These are phyloP conservation scores for Hydriomena furcata DNA, from an alignment of 2,888 invertebrate species.

Conservation along the genomic window DNA sequence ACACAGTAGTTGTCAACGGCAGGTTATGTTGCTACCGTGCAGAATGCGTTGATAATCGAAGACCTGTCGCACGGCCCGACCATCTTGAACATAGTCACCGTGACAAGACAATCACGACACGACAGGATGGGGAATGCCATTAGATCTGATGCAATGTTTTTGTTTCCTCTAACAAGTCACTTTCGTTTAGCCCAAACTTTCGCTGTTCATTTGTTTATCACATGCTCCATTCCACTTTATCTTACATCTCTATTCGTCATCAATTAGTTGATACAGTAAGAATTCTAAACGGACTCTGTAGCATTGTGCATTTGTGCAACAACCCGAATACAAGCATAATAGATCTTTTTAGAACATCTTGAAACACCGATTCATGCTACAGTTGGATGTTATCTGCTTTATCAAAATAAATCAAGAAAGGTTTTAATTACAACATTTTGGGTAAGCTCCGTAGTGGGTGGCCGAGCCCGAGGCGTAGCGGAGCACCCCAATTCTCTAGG, in stretches of 20 bases:
- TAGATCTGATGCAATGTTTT: slow-evolving; percentile 20
- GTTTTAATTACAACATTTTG: slow-evolving; percentile 65
- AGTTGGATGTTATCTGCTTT: slow-evolving; percentile 53
- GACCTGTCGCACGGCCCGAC: slow-evolving; percentile 79
- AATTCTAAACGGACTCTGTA: not conserved
- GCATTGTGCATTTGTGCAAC: slow-evolving; percentile 28
- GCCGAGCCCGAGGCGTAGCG: slow-evolving; percentile 54
- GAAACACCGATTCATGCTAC: slow-evolving; percentile 43
- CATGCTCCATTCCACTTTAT: not conserved
- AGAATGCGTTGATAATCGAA: slow-evolving; percentile 78
- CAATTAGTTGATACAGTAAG: not conserved
- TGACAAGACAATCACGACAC: slow-evolving; percentile 56
- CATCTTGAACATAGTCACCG: slow-evolving; percentile 49
- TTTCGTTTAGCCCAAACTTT: slow-evolving; percentile 5
- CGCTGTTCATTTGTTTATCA: slow-evolving; percentile 2
- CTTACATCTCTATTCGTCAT: not conserved
- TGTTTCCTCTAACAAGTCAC: slow-evolving; percentile 3
- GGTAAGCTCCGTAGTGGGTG: slow-evolving; percentile 61
- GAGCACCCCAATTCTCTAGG: slow-evolving; percentile 47
- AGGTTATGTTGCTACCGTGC: slow-evolving; percentile 54
- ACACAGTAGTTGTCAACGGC: slow-evolving; percentile 29
- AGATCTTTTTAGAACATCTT: slow-evolving; percentile 48
- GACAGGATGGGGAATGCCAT: slow-evolving; percentile 41
- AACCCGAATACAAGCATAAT: slow-evolving; percentile 26
- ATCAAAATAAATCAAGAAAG: slow-evolving; percentile 63